These are phyloP conservation scores for Pollicipes pollicipes DNA, from an alignment of 1,140 invertebrate species.

Conservation along the genomic window DNA sequence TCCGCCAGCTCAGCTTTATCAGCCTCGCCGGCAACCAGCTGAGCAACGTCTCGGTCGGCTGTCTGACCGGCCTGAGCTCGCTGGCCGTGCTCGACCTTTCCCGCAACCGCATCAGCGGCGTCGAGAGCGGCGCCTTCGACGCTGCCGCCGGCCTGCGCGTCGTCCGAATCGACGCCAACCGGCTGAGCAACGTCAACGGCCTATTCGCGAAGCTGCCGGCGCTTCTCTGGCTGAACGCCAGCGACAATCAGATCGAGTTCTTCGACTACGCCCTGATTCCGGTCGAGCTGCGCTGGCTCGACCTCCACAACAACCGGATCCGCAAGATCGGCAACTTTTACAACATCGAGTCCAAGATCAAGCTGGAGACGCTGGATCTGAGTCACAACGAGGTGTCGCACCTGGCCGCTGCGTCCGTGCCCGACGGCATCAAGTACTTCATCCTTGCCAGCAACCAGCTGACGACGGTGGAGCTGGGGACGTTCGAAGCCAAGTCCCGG, in stretches of 20 bases:
- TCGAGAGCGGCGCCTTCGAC: conserved; percentile 52
- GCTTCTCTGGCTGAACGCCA: conserved; percentile 74
- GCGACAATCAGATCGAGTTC: conserved; percentile 70
- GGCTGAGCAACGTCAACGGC: conserved; percentile 61
- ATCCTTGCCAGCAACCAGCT: conserved; percentile 70
- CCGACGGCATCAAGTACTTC: conserved; percentile 54
- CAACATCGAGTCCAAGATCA: conserved; percentile 43
- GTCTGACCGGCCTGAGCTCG: conserved; percentile 58
- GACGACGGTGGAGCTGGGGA: conserved; percentile 43
- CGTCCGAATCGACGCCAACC: conserved; percentile 67
- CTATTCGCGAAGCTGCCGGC: conserved; percentile 63
- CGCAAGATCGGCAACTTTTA: conserved; percentile 65
- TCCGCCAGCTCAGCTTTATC: conserved; percentile 45
- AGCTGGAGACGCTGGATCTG: conserved; percentile 54
- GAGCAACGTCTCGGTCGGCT: conserved; percentile 59
- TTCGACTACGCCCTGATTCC: conserved; percentile 80
- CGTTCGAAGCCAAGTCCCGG: conserved; percentile 64
- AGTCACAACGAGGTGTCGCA: conserved; percentile 65
- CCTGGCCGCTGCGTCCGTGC: conserved; percentile 38
- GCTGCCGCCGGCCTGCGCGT: conserved; percentile 60
- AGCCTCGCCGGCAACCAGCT: conserved; percentile 71
- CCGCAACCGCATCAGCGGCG: conserved; percentile 55
- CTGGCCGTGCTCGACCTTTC: conserved; percentile 76
- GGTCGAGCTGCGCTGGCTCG: conserved; percentile 61
- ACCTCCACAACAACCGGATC: conserved; percentile 74